Percentiles rank a stretch among this genome's conserved stretches.
Evolutionary conservation across 2,113 vertebrate species (phyloP).

Genomic region (Pimephales promelas): DNA sequence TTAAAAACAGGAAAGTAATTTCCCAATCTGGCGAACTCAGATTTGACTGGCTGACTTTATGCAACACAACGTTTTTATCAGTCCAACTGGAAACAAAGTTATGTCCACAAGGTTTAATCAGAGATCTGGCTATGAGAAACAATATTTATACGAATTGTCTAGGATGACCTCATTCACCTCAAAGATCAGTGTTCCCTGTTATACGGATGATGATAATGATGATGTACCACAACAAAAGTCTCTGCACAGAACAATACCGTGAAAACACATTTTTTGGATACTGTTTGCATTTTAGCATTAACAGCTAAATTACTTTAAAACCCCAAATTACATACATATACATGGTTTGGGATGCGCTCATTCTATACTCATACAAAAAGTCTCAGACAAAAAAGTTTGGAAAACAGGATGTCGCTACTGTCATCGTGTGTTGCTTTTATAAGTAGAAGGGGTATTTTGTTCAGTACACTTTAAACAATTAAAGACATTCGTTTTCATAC

Average conservation of each 20-base stretch:
- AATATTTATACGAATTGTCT: neutral
- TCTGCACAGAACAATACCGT: neutral
- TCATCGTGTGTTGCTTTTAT: no score
- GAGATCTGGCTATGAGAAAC: slow-evolving; percentile 2
- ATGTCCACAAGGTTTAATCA: neutral
- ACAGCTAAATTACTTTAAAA: neutral
- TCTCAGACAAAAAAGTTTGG: neutral
- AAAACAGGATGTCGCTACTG: neutral
- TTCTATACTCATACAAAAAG: neutral
- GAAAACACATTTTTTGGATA: neutral
- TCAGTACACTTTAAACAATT: neutral
- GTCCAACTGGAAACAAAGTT: neutral
- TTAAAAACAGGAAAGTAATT: neutral
- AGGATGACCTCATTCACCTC: slow-evolving; percentile 19
- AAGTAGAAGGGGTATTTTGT: neutral
- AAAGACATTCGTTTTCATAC: neutral
- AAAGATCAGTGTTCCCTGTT: slow-evolving; percentile 19
- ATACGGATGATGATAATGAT: slow-evolving; percentile 34
- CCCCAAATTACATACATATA: neutral
- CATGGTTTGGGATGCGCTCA: neutral
- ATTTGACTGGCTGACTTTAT: neutral
- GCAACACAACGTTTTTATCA: slow-evolving; percentile 10
- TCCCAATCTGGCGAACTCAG: neutral
- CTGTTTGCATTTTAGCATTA: neutral
- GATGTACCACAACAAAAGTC: neutral